Conservation (phyloP, 2,113 vertebrate species). For the Neogobius melanostomus region DNA sequence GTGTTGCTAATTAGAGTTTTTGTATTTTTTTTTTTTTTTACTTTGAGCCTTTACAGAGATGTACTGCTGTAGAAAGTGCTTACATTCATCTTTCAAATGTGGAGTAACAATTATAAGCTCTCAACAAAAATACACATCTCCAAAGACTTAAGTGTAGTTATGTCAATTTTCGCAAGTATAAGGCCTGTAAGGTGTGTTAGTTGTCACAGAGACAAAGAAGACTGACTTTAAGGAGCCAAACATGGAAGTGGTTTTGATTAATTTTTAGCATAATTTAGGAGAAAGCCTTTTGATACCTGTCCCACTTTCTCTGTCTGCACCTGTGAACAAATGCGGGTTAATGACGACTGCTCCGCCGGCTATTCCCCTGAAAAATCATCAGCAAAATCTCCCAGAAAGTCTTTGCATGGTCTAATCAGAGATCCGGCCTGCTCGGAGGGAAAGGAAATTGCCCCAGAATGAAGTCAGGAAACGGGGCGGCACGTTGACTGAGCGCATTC, state of each 20-base stretch:
- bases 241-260: conserved; percentile 35
- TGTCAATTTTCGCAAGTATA: too few species aligned
- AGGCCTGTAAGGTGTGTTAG: neutral
- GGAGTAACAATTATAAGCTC: too few species aligned
- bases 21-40: too few species aligned
- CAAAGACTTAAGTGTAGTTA: too few species aligned
- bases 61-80: too few species aligned
- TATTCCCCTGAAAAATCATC: conserved; percentile 41
- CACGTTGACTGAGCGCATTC: neutral
- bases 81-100: too few species aligned
- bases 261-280: conserved; percentile 52
- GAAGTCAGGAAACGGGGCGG: neutral
- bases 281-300: conserved; percentile 36
- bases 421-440: neutral
- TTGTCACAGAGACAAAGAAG: neutral
- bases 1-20: too few species aligned
- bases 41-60: too few species aligned
- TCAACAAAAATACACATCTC: too few species aligned
- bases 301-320: conserved; percentile 52
- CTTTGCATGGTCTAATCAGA: conserved; percentile 31
- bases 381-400: conserved; percentile 33
- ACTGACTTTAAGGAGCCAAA: neutral
- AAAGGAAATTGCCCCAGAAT: conserved; percentile 2
- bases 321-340: conserved; percentile 51
- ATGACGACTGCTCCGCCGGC: conserved; percentile 36